Evolutionary conservation across 2,888 invertebrate species (phyloP), one percentile per base, ranked within the genome.

Genomic region (Dryococelus australis): DNA sequence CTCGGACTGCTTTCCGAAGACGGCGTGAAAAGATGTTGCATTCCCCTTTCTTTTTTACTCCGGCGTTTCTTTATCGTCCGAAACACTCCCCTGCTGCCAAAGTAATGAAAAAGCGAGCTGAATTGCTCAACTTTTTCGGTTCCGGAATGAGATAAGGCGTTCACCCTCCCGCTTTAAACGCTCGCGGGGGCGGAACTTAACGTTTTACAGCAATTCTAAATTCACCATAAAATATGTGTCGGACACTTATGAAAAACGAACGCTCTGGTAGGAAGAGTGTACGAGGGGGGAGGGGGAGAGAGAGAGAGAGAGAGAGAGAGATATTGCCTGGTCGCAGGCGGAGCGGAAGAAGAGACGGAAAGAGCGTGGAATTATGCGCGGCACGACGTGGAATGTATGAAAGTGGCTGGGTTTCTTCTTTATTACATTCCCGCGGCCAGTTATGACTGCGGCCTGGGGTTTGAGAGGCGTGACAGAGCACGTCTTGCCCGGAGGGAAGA

Each of bases 171-270:
- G 10, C 65, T 24, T 47, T 6, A 47, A 47, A 47, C 16, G 47
- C 47, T 13, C 3, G 51, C 24, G 65, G 65, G 65, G 20, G n/a
- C 0, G 65, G 65, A 65, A 65, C 12, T 65, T 65, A 65, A 65
- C 65, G 65, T 65, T 65, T 65, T 65, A 65, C 24, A n/a, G 65
- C 65, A 65, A 20, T 65, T 65, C 65, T 65, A 65, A 65, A 65
- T 65, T 65, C 65, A 65, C 65, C 65, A 65, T 65, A 65, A 65
- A 65, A 65, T 65, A 65, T 65, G 65, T 65, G 65, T 65, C 65
- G 65, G 65, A 65, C 65, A 65, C 65, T 65, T 65, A 65, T 65
- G 65, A 65, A 65, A 65, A 65, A 65, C 65, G 65, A 65, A n/a
- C 65, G 10, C 65, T 65, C n/a, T 65, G 13, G 6, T 65, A 65